phyloP scores from a whole-genome alignment of 2,888 invertebrate genomes.

The Mimachlamys varia region DNA sequence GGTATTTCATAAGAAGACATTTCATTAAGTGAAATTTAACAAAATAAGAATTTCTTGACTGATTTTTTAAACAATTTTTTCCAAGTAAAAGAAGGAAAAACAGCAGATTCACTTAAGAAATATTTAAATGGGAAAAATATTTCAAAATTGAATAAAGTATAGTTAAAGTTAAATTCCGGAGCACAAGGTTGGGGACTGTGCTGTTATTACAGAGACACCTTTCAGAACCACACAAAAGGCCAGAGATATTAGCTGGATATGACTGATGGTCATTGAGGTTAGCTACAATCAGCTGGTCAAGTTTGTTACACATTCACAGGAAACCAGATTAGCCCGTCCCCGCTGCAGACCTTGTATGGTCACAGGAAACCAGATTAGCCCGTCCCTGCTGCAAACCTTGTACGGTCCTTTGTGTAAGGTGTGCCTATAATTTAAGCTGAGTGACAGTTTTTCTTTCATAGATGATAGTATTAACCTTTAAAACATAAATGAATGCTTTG shows the following conservation, averaged over 20 bases:
- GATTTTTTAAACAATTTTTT: background rate
- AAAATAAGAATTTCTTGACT: background rate
- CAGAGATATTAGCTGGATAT: background rate
- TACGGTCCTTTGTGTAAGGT: background rate
- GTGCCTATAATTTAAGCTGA: background rate
- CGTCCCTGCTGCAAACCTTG: background rate
- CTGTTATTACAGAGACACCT: background rate
- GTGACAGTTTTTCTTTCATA: background rate
- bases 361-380: constrained; percentile 8
- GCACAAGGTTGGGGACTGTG: background rate
- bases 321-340: background rate
- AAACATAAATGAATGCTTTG: background rate
- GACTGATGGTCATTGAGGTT: background rate
- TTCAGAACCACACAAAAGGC: background rate
- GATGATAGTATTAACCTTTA: too few species aligned
- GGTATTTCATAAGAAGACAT: too few species aligned
- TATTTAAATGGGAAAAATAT: background rate
- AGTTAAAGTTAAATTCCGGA: background rate
- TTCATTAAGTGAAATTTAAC: background rate
- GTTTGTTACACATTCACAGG: constrained; percentile 22
- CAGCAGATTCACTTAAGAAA: background rate
- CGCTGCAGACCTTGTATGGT: background rate
- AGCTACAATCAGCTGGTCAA: background rate
- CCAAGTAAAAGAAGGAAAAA: background rate
- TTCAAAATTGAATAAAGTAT: too few species aligned